Evolutionary conservation across 1,140 invertebrate species (phyloP).

Genomic region (Drosophila gunungcola): DNA sequence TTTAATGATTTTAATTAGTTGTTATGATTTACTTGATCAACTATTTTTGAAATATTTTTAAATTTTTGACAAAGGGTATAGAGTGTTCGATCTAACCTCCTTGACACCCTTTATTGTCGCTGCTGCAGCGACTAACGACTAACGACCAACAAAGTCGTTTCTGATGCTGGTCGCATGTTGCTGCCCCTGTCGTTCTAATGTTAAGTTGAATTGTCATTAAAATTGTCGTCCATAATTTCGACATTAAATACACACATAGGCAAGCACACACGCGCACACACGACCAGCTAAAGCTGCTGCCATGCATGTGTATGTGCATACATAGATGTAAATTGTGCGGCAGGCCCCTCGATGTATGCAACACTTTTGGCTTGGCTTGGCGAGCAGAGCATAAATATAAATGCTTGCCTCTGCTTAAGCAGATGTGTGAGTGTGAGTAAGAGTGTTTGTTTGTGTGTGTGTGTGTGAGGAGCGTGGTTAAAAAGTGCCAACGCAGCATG

Average conservation of each 20-base stretch:
- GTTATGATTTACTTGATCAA: too few relatives aligned
- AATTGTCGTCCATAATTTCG: constrained; percentile 83
- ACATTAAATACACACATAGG: constrained; percentile 78
- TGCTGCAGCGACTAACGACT: constrained; percentile 69
- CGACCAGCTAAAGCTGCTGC: constrained; percentile 21
- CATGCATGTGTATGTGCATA: not conserved
- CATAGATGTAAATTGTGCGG: constrained; percentile 72
- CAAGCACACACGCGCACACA: constrained; percentile 24
- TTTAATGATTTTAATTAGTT: too few relatives aligned
- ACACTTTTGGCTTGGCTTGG: constrained; percentile 62
- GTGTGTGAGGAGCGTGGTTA: constrained; percentile 69
- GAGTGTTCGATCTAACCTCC: constrained; percentile 1
- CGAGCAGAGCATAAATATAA: constrained; percentile 78
- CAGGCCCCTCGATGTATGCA: constrained; percentile 61
- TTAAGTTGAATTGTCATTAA: constrained; percentile 83
- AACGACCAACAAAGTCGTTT: constrained; percentile 74
- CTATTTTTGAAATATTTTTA: too few relatives aligned
- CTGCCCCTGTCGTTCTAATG: constrained; percentile 68
- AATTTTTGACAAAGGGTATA: not conserved
- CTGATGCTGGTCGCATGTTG: constrained; percentile 73
- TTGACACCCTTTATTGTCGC: constrained; percentile 28
- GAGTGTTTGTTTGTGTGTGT: constrained; percentile 30
- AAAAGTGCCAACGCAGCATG: constrained; percentile 82
- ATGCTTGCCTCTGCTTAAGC: constrained; percentile 60
- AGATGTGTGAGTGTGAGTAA: constrained; percentile 6